These are phyloP conservation scores for Euwallacea fornicatus DNA, from an alignment of 1,140 invertebrate species.

Conservation along the genomic window DNA sequence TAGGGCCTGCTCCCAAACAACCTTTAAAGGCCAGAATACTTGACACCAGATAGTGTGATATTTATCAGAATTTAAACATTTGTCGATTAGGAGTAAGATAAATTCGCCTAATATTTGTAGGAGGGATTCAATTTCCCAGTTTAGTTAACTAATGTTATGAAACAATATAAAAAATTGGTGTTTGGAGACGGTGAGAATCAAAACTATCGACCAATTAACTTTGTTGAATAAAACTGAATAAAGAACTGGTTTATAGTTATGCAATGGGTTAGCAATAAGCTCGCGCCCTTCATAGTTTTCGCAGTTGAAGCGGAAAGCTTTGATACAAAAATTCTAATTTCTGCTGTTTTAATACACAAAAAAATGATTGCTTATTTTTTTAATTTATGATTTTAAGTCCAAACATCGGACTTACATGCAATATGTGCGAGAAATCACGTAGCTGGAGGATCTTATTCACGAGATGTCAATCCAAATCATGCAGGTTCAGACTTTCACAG, in stretches of 20 bases:
- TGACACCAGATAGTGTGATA: neutral
- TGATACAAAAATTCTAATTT: slow-evolving; percentile 3
- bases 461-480: slow-evolving; percentile 2
- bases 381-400: neutral
- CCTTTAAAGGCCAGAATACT: slow-evolving; percentile 6
- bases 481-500: neutral
- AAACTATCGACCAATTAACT: neutral
- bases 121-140: slow-evolving; percentile 1
- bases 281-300: neutral
- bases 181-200: neutral
- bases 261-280: neutral
- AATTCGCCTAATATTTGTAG: neutral
- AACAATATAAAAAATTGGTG: neutral
- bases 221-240: neutral
- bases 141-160: slow-evolving; percentile 2
- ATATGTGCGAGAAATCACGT: slow-evolving; percentile 13
- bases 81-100: slow-evolving; percentile 1
- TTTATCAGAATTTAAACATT: slow-evolving; percentile 5
- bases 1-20: slow-evolving; percentile 5
- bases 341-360: neutral
- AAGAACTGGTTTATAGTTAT: neutral
- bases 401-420: neutral
- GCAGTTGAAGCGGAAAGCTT: neutral
- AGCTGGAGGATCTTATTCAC: neutral
- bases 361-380: neutral